Evolutionary conservation across 2,888 invertebrate species (phyloP).

Genomic region (Macropis europaea): DNA sequence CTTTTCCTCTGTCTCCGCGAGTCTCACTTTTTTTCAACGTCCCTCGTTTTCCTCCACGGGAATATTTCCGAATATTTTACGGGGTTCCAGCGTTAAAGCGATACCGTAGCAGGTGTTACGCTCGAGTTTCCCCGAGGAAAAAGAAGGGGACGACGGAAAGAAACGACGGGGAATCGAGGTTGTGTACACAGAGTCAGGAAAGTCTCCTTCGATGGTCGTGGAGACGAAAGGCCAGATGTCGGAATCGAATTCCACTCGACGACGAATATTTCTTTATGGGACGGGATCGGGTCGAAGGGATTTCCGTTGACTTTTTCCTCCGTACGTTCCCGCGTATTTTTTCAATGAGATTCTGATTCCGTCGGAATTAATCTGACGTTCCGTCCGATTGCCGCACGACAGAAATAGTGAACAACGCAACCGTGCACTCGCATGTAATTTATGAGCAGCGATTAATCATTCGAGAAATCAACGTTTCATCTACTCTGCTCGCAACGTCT

Average conservation of each 20-base stretch:
- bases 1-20: neutral
- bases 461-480: neutral
- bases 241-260: conserved; percentile 52
- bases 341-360: no score
- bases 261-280: conserved; percentile 52
- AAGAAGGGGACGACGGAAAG: conserved; percentile 11
- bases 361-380: no score
- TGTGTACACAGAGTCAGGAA: conserved; percentile 46
- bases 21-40: conserved; percentile 7
- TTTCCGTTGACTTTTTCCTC: conserved; percentile 27
- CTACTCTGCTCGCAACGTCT: no score
- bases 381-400: no score
- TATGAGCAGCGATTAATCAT: neutral
- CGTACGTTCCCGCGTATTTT: no score
- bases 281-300: conserved; percentile 38
- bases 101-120: conserved; percentile 51
- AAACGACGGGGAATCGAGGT: conserved; percentile 49
- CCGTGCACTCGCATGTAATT: neutral
- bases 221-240: conserved; percentile 46
- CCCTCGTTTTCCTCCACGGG: conserved; percentile 2
- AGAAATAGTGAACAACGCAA: no score
- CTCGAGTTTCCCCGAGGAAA: conserved; percentile 3
- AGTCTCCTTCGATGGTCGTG: conserved; percentile 40
- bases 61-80: conserved; percentile 72
- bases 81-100: conserved; percentile 49